phyloP scores from a whole-genome alignment of 2,888 invertebrate genomes.

The Pristionchus japonicus region DNA sequence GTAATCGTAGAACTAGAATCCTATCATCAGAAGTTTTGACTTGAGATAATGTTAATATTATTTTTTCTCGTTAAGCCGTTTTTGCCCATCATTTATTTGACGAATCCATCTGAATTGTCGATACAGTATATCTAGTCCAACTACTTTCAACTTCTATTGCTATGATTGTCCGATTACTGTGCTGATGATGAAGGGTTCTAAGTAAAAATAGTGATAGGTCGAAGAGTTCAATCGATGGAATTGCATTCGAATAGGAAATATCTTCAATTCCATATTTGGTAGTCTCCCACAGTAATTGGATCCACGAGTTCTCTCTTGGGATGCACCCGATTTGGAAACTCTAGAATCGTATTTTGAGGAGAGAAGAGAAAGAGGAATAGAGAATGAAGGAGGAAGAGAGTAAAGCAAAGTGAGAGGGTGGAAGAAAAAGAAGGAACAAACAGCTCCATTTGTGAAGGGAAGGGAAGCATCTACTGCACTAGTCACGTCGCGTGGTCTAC shows the following conservation, averaged over 20 bases:
- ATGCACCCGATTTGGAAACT: constrained; percentile 10
- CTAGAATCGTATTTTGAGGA: constrained; percentile 33
- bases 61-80: not conserved
- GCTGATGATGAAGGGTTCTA: constrained; percentile 26
- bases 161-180: not conserved
- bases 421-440: not conserved
- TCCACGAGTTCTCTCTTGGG: constrained; percentile 4
- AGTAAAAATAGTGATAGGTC: not conserved
- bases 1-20: not conserved
- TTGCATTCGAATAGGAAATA: not conserved
- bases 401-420: not conserved
- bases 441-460: not conserved
- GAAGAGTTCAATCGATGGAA: not conserved
- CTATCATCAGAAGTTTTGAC: not conserved
- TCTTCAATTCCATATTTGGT: not conserved
- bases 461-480: not conserved
- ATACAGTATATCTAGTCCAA: not conserved
- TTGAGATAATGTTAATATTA: not conserved
- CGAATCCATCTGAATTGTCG: not conserved
- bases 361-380: not conserved
- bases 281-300: not conserved
- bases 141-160: not conserved
- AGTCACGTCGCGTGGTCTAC: not conserved
- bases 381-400: not conserved
- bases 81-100: not conserved